Conservation (phyloP, 35 echinoderm and acorn worm species). For the Patiria miniata region DNA sequence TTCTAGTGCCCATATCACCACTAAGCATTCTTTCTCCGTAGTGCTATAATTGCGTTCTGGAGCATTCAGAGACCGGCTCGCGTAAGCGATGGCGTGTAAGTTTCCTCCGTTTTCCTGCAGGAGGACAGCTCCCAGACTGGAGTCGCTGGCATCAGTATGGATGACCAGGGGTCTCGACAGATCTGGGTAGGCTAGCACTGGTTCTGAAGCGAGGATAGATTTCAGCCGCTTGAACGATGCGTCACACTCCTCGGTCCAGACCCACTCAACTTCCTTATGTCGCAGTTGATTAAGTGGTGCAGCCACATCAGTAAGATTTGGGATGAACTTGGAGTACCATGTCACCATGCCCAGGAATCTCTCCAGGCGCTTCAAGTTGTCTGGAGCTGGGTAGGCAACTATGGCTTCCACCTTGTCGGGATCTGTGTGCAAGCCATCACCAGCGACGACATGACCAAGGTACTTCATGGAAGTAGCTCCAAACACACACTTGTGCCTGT, state of each 20-base stretch:
- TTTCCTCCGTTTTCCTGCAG: slow-evolving; percentile 11
- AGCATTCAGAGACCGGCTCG: slow-evolving; percentile 20
- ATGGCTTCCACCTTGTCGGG: slow-evolving; percentile 54
- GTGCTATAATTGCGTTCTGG: slow-evolving; percentile 40
- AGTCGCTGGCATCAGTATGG: slow-evolving; percentile 45
- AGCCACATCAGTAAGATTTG: slow-evolving; percentile 1
- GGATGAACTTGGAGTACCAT: slow-evolving; percentile 48
- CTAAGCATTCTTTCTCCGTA: slow-evolving; percentile 63
- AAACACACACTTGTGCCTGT: slow-evolving; percentile 31
- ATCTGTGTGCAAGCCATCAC: slow-evolving; percentile 35
- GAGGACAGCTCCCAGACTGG: slow-evolving; percentile 46
- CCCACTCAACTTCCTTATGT: slow-evolving; percentile 17
- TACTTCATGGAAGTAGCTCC: slow-evolving; percentile 25
- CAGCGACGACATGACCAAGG: slow-evolving; percentile 51
- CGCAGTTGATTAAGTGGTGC: slow-evolving; percentile 22
- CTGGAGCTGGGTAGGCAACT: background rate
- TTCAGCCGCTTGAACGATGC: slow-evolving; percentile 7
- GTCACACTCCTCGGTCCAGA: background rate
- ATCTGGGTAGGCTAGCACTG: slow-evolving; percentile 37
- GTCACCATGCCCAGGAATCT: slow-evolving; percentile 39
- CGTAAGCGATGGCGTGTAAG: slow-evolving; percentile 37
- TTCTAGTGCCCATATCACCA: slow-evolving; percentile 42
- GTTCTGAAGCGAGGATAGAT: slow-evolving; percentile 15
- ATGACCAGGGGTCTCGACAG: slow-evolving; percentile 25
- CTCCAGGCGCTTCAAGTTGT: background rate